A percentile compares a stretch with the other conserved stretches of the same genome.
phyloP scores from a whole-genome alignment of 2,113 vertebrate species.

The Diadophis punctatus region DNA sequence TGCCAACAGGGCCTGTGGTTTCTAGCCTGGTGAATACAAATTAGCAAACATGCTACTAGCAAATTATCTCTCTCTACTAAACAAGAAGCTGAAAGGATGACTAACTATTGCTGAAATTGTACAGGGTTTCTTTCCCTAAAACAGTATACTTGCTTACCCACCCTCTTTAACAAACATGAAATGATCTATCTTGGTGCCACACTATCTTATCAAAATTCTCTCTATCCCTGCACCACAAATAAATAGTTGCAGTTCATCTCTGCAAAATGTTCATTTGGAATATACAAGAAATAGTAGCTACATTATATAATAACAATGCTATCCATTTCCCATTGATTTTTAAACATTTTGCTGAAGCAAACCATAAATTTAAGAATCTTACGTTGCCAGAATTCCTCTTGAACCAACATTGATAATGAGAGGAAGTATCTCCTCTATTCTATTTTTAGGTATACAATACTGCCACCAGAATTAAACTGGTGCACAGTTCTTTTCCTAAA shows the following conservation, averaged over 20 bases:
- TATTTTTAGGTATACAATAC: not conserved
- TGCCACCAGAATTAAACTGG: not conserved
- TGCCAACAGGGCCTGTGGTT: constrained; percentile 18
- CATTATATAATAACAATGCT: not conserved
- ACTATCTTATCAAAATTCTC: not conserved
- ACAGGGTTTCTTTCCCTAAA: not conserved
- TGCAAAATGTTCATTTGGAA: not conserved
- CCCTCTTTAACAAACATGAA: not conserved
- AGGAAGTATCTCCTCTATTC: not conserved
- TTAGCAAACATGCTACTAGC: not conserved
- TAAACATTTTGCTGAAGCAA: not conserved
- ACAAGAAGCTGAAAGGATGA: not conserved
- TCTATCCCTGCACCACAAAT: not conserved
- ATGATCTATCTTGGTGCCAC: not conserved
- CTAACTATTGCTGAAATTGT: not conserved
- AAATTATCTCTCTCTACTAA: constrained; percentile 12
- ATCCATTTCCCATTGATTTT: not conserved
- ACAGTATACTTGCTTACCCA: not conserved
- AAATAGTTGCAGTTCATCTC: not conserved
- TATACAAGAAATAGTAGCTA: not conserved
- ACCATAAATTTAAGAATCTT: not conserved
- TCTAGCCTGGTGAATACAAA: constrained; percentile 22
- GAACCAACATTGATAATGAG: not conserved
- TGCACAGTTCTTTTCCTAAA: not conserved
- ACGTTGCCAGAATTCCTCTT: not conserved